A percentile compares a stretch with the other conserved stretches of the same genome.
Conservation (phyloP, 35 echinoderm and acorn worm species). For the Apostichopus parvimensis region DNA sequence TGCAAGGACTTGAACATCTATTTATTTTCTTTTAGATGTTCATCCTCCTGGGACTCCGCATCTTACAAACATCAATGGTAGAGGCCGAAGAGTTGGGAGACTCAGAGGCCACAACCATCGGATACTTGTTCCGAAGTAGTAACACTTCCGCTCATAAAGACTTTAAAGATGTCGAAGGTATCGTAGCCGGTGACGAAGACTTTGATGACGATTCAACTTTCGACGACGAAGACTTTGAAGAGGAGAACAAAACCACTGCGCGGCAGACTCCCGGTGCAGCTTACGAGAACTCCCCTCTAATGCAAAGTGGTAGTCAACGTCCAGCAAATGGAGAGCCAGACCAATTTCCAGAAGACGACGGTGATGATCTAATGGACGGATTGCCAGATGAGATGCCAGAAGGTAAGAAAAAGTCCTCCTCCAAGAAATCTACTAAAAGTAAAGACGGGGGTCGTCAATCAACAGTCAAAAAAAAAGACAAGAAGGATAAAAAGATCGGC, state of each 20-base stretch:
- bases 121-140: conserved; percentile 52
- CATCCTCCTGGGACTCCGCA: conserved; percentile 60
- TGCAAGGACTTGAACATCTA: not conserved
- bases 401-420: conserved; percentile 30
- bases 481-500: not conserved
- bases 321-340: not conserved
- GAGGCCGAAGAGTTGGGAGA: conserved; percentile 62
- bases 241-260: conserved; percentile 8
- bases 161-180: conserved; percentile 20
- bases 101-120: conserved; percentile 57
- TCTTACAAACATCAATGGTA: conserved; percentile 84
- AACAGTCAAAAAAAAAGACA: not conserved
- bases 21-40: conserved; percentile 31
- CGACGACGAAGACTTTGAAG: conserved; percentile 58
- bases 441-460: not conserved
- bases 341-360: not conserved
- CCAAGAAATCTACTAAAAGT: conserved; percentile 10
- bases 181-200: conserved; percentile 10
- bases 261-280: conserved; percentile 1
- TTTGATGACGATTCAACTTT: conserved; percentile 66
- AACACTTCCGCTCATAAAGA: not conserved
- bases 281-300: conserved; percentile 24
- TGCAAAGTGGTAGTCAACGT: not conserved
- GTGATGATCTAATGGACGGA: not conserved
- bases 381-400: not conserved